A percentile compares a stretch with the other conserved stretches of the same genome.
phyloP scores from a whole-genome alignment of 2,888 invertebrate genomes.

The Epirrhoe alternata region DNA sequence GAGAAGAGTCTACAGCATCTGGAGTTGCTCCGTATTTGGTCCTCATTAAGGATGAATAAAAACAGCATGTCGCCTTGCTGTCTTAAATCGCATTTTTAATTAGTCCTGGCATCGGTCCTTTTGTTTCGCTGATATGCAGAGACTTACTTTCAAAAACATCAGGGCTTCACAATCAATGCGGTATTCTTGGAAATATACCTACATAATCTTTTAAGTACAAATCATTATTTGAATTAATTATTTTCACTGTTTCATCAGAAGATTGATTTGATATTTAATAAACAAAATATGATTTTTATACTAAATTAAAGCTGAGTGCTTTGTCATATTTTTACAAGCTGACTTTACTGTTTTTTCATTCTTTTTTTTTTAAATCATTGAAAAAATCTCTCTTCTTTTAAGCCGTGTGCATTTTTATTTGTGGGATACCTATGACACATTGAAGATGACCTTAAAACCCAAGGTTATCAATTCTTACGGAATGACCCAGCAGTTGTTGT shows the following conservation, averaged over 20 bases:
- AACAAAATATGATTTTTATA: too few species aligned
- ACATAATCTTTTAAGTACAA: too few species aligned
- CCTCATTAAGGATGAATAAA: constrained; percentile 74
- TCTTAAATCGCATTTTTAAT: constrained; percentile 74
- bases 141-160: constrained; percentile 54
- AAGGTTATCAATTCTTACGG: not conserved
- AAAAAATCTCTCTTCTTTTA: too few species aligned
- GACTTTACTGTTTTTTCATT: too few species aligned
- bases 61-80: constrained; percentile 64
- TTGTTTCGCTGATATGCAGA: constrained; percentile 47
- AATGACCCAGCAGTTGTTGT: constrained; percentile 9
- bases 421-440: not conserved
- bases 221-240: too few species aligned
- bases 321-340: too few species aligned
- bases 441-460: not conserved
- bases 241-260: too few species aligned
- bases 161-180: not conserved
- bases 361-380: too few species aligned
- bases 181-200: too few species aligned
- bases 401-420: too few species aligned
- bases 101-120: constrained; percentile 58
- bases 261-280: too few species aligned
- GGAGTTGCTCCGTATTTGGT: constrained; percentile 74
- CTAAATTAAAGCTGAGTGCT: too few species aligned
- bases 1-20: constrained; percentile 46